Base-by-base conservation (phyloP, 2,888 invertebrate genomes). In the Thereva nobilitata region DNA sequence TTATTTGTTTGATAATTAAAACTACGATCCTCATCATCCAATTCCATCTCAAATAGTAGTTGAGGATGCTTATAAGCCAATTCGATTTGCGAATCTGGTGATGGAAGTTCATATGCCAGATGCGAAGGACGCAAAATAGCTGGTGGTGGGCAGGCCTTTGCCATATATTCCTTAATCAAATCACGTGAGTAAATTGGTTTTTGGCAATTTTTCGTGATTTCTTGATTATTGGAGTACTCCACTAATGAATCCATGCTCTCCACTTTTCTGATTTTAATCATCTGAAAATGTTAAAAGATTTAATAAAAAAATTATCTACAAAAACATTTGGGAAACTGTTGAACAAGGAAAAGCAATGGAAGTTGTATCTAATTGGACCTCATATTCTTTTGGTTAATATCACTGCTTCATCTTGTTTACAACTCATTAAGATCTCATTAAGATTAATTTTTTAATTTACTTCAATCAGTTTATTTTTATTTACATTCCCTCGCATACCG, bases 61-160 rank as follows among this genome's bases (percentile, higher is more conserved):
- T 77, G 78, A 2, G 82, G 80, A 64, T 79, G 77, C 42, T 78
- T 77, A 76, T 79, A 80, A 6, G 78, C 78, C 37, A 78, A 74
- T 5, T 75, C 73, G 12, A 74, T 68, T 49, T 73, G 71, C 44
- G 71, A 70, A 59, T 71, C 67, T 38, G 55, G 54, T 34, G 59
- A 67, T 9, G 59, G 35, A 45, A 54, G 38, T 42, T 52, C 50
- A 63, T 57, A 70, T 42, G 69, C 38, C 12, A 47, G 47, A 59
- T 70, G 69, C 35, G 70, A 61, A 42, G 72, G 69, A 57, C 68
- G 59, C 34, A 72, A 66, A 42, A 72, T 72, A 23, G 72, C 68
- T 40, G 71, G 70, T 41, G 73, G 73, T 50, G 67, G 53, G 37
- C 67, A 56, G 10, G 67, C 70, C 47, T 70, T 68, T 4, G 67